Percentiles rank a stretch among this genome's conserved stretches.
Evolutionary conservation across 1,140 invertebrate species (phyloP).

Genomic region (Drosophila funebris): DNA sequence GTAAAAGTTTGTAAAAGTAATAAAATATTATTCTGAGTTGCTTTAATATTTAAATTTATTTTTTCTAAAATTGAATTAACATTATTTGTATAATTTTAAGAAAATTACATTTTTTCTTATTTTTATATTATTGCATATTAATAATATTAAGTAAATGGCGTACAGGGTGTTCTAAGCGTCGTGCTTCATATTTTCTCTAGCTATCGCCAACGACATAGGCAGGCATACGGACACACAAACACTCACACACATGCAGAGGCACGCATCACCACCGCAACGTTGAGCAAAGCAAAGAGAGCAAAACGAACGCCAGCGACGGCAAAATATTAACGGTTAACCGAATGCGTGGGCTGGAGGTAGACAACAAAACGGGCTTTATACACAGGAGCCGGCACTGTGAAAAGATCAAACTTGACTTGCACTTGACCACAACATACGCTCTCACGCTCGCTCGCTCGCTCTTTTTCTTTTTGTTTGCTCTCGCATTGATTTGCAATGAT

Average conservation of each 20-base stretch:
- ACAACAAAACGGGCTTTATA: slow-evolving; percentile 33
- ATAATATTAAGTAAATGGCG: neutral
- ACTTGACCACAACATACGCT: slow-evolving; percentile 14
- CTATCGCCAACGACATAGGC: slow-evolving; percentile 7
- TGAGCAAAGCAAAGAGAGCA: slow-evolving; percentile 12
- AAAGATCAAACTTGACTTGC: slow-evolving; percentile 7
- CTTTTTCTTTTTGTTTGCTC: neutral
- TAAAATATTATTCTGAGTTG: no score
- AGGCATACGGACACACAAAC: slow-evolving; percentile 3
- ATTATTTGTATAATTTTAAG: no score
- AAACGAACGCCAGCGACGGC: slow-evolving; percentile 4
- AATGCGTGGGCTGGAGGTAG: slow-evolving; percentile 30
- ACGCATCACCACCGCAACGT: slow-evolving; percentile 3
- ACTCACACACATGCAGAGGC: neutral
- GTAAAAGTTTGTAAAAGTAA: no score
- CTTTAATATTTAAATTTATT: no score
- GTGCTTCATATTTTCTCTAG: no score
- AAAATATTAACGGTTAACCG: slow-evolving; percentile 31
- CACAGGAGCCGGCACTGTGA: neutral
- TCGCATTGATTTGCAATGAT: slow-evolving; percentile 28
- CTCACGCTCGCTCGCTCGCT: neutral
- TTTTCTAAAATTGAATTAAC: no score
- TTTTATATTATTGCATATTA: no score
- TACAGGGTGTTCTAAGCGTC: slow-evolving; percentile 8
- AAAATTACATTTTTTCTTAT: neutral